phyloP scores from a whole-genome alignment of 2,113 vertebrate species.

The Spea bombifrons region DNA sequence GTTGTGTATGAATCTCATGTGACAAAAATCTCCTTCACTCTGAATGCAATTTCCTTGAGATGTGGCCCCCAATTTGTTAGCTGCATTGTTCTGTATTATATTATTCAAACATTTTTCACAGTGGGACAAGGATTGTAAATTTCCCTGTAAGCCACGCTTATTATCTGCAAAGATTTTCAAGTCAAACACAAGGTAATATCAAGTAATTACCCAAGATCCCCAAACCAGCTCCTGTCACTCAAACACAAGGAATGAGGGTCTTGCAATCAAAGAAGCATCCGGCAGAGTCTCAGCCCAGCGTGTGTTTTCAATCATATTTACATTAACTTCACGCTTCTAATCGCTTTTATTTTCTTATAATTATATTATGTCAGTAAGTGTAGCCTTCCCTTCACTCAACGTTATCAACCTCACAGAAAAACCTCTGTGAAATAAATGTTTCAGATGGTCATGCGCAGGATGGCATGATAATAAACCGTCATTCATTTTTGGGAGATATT shows the following conservation, averaged over 20 bases:
- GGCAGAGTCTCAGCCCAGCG: constrained; percentile 30
- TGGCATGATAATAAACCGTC: constrained; percentile 20
- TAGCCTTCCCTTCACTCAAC: constrained; percentile 16
- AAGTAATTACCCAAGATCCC: not conserved
- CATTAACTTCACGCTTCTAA: constrained; percentile 41
- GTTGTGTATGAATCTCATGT: not conserved
- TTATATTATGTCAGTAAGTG: constrained; percentile 23
- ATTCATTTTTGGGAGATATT: constrained; percentile 19
- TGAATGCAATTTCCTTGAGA: constrained; percentile 7
- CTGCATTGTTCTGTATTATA: not conserved
- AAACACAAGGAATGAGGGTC: constrained; percentile 6
- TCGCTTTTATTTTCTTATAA: constrained; percentile 45
- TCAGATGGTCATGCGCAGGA: constrained; percentile 24
- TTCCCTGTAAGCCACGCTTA: not conserved
- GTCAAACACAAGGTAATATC: constrained; percentile 1
- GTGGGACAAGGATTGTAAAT: not conserved
- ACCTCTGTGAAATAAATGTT: constrained; percentile 2
- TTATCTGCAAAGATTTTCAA: not conserved
- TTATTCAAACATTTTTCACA: not conserved
- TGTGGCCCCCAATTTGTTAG: not conserved
- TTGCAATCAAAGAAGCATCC: constrained; percentile 16
- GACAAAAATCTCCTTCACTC: not conserved
- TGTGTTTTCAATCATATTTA: constrained; percentile 44
- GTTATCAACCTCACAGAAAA: constrained; percentile 31
- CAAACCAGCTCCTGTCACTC: constrained; percentile 22